Base-by-base conservation (phyloP, 2,888 invertebrate species). In the Dasypolia templi region DNA sequence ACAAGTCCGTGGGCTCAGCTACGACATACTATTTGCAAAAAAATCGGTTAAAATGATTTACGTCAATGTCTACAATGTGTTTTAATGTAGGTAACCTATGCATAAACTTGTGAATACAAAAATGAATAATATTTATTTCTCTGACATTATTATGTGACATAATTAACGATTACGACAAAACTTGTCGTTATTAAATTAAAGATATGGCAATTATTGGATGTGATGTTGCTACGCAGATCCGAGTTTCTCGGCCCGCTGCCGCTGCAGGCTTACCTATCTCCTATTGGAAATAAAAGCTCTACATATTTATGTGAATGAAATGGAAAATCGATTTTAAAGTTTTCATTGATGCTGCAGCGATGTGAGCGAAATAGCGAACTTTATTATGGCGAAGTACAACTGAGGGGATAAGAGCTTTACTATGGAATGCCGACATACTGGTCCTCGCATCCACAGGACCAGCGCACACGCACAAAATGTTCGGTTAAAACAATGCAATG, bases 351-450 rank as follows among this genome's bases (percentile, higher is more conserved):
- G 39, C 32, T 64, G 59, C 46, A 62, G 64, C 26, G 26, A 56
- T 62, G 56, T 56, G 67, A 72, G 70, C 39, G 72, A 81, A 83
- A 86, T 82, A 59, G 77, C 19, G 59, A 79, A 79, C 73, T 84
- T 84, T 86, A 86, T 79, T 82, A 75, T 71, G 67, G 59, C 55
- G 46, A 26, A 64, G 58, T 79, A 74, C 80, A 77, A 63, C 70
- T 39, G 68, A 73, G 75, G 51, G 61, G 66, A 71, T 64, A 67
- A 56, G 44, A 71, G 72, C 32, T 86, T 83, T 74, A 75, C 62
- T 68, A 72, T 65, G 86, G 86, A 86, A 86, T 85, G 82, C 44
- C 46, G 82, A 72, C 69, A 53, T 61, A 82, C 82, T 66, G 73
- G 82, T 86, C 68, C 63, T 59, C 67, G 73, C 75, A 74, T 66